phyloP scores from a whole-genome alignment of 1,140 invertebrate species.

The Trachymyrmex cornetzi region DNA sequence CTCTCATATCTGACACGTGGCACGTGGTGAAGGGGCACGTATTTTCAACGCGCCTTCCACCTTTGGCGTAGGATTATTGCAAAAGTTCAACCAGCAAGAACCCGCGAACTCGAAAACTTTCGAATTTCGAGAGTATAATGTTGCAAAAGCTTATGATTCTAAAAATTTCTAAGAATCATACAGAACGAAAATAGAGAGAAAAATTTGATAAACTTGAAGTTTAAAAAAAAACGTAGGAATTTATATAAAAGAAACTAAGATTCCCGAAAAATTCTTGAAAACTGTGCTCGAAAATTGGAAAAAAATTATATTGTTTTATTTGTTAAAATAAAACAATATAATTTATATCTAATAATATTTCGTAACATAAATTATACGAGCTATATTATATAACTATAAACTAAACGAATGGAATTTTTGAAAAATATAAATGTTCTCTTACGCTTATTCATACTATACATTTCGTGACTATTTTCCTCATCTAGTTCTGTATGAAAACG shows the following conservation, averaged over 20 bases:
- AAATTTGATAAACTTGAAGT: neutral
- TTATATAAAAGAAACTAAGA: neutral
- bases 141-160: neutral
- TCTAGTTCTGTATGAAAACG: neutral
- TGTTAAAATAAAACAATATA: neutral
- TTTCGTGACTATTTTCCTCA: neutral
- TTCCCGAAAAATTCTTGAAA: neutral
- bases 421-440: neutral
- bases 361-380: too few relatives aligned
- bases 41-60: constrained; percentile 20
- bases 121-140: constrained; percentile 1
- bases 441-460: neutral
- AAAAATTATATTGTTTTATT: neutral
- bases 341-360: neutral
- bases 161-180: neutral
- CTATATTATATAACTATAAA: neutral
- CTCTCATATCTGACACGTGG: constrained; percentile 54
- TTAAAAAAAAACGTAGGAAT: neutral
- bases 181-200: neutral
- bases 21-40: constrained; percentile 33
- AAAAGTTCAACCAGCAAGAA: constrained; percentile 24
- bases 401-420: neutral
- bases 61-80: constrained; percentile 42
- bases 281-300: neutral
- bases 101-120: constrained; percentile 9